Conservation (phyloP, 2,888 invertebrate genomes). For the Aradus depressus region DNA sequence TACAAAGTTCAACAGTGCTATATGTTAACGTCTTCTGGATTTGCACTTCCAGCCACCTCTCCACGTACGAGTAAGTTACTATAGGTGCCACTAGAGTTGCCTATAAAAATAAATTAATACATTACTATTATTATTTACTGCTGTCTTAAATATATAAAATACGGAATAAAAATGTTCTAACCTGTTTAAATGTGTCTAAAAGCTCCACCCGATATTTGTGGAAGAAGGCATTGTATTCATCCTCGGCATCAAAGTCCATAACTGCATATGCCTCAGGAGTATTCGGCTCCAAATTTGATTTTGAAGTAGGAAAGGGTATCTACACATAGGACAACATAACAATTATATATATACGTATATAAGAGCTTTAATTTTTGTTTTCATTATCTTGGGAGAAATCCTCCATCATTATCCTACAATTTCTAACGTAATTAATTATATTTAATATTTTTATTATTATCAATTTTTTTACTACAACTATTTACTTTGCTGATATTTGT, state of each 20-base stretch:
- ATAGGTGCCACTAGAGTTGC: slow-evolving; percentile 70
- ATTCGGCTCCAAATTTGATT: slow-evolving; percentile 33
- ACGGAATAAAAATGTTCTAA: slow-evolving; percentile 2
- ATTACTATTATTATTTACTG: neutral
- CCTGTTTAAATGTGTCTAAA: slow-evolving; percentile 51
- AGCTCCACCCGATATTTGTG: slow-evolving; percentile 70
- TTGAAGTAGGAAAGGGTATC: slow-evolving; percentile 48
- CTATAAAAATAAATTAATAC: slow-evolving; percentile 35
- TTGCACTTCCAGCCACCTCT: slow-evolving; percentile 67
- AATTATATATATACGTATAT: neutral
- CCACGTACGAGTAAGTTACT: slow-evolving; percentile 70
- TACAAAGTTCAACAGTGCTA: slow-evolving; percentile 40
- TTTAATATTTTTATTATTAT: neutral
- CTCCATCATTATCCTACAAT: too few relatives aligned
- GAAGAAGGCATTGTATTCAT: slow-evolving; percentile 78
- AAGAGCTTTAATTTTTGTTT: too few relatives aligned
- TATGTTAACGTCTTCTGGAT: slow-evolving; percentile 51
- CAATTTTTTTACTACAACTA: neutral
- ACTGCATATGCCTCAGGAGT: slow-evolving; percentile 59
- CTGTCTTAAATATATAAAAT: neutral
- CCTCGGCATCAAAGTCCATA: slow-evolving; percentile 81
- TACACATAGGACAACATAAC: slow-evolving; percentile 29
- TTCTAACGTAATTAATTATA: too few relatives aligned
- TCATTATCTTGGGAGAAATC: too few relatives aligned
- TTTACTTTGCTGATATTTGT: too few relatives aligned